These are phyloP conservation scores for Tetanocera ferruginea DNA, from an alignment of 2,888 invertebrate genomes.

Conservation along the genomic window DNA sequence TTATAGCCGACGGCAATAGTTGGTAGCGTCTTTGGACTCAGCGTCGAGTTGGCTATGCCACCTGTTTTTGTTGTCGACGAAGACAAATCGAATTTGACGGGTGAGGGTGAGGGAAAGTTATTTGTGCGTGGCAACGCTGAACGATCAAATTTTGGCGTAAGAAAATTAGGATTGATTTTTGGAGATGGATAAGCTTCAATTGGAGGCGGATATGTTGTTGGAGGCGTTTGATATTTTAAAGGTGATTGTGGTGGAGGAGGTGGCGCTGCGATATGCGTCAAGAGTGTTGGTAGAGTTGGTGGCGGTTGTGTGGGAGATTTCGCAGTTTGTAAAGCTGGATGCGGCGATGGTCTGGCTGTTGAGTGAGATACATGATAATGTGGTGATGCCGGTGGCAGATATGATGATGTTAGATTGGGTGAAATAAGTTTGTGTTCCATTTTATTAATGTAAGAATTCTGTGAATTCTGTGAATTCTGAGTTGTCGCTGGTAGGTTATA, in stretches of 20 bases:
- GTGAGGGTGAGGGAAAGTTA: slow-evolving; percentile 60
- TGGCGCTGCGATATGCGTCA: slow-evolving; percentile 44
- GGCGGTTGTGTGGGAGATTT: slow-evolving; percentile 48
- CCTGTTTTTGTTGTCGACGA: slow-evolving; percentile 40
- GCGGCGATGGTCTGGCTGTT: slow-evolving; percentile 54
- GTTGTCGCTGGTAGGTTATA: slow-evolving; percentile 57
- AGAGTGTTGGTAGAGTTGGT: slow-evolving; percentile 43
- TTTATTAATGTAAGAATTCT: slow-evolving; percentile 45
- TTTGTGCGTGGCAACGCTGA: slow-evolving; percentile 59
- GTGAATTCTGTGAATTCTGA: slow-evolving; percentile 18
- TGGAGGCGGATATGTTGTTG: slow-evolving; percentile 66
- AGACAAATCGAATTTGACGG: slow-evolving; percentile 59
- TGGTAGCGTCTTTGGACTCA: slow-evolving; percentile 52
- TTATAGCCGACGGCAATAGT: slow-evolving; percentile 20
- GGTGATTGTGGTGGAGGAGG: slow-evolving; percentile 55
- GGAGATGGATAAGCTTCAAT: slow-evolving; percentile 69
- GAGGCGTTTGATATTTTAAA: slow-evolving; percentile 66
- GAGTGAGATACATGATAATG: slow-evolving; percentile 60
- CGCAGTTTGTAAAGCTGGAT: slow-evolving; percentile 48
- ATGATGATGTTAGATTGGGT: slow-evolving; percentile 58
- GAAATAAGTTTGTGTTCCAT: slow-evolving; percentile 42
- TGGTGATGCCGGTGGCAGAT: slow-evolving; percentile 64
- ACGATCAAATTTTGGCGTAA: slow-evolving; percentile 68
- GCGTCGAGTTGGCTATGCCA: slow-evolving; percentile 41
- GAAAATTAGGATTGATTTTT: slow-evolving; percentile 68